A percentile compares a stretch with the other conserved stretches of the same genome.
These are phyloP conservation scores for Mamestra configurata DNA, from an alignment of 1,140 invertebrate species.

Conservation along the genomic window DNA sequence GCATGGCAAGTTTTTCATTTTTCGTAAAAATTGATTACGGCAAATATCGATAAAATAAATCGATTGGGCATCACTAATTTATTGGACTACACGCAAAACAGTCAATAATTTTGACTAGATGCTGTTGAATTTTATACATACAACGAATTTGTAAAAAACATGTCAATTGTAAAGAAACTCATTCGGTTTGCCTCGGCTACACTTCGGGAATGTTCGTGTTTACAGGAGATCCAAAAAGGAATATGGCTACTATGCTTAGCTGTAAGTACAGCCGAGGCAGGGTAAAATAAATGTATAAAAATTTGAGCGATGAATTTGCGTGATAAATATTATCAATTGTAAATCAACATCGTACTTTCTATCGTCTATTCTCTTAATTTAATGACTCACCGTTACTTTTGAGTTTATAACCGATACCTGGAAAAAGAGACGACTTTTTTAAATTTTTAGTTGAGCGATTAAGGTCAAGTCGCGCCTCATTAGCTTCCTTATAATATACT, in stretches of 20 bases:
- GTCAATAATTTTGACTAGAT: slow-evolving; percentile 49
- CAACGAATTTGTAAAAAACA: slow-evolving; percentile 19
- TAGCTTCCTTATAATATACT: background rate
- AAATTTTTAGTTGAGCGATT: background rate
- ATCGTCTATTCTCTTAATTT: slow-evolving; percentile 50
- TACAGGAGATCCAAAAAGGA: slow-evolving; percentile 33
- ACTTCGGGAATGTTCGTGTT: slow-evolving; percentile 30
- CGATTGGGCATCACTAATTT: slow-evolving; percentile 47
- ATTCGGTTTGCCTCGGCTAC: slow-evolving; percentile 12
- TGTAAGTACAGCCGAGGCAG: slow-evolving; percentile 4
- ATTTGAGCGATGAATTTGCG: slow-evolving; percentile 59
- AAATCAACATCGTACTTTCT: slow-evolving; percentile 47
- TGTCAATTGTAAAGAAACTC: slow-evolving; percentile 41
- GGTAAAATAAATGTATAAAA: slow-evolving; percentile 42
- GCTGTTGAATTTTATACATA: slow-evolving; percentile 25
- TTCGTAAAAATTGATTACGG: slow-evolving; percentile 40
- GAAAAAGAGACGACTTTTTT: slow-evolving; percentile 18
- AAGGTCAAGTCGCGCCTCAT: background rate
- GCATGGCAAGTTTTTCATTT: slow-evolving; percentile 49
- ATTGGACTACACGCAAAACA: slow-evolving; percentile 33
- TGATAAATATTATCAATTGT: slow-evolving; percentile 51
- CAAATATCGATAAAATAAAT: slow-evolving; percentile 41
- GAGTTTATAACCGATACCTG: slow-evolving; percentile 58
- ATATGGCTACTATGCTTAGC: slow-evolving; percentile 2
- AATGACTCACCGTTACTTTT: slow-evolving; percentile 63